Percentiles rank a stretch among this genome's conserved stretches.
These are phyloP conservation scores for Peromyscus californicus DNA, from an alignment of 2,113 vertebrate species.

Conservation along the genomic window DNA sequence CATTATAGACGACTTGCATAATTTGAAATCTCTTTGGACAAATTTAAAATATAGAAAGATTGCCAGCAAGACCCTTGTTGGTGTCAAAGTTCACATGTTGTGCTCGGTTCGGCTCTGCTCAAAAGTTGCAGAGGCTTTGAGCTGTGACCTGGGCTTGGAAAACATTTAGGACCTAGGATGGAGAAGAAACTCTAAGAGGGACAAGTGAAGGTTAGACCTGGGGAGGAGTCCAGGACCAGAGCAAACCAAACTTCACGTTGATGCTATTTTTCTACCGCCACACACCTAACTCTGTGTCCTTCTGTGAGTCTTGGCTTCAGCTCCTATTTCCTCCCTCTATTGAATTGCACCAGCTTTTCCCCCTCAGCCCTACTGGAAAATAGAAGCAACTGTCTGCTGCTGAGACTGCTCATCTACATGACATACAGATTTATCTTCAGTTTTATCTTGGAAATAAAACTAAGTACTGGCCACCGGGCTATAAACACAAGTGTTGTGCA, in stretches of 20 bases:
- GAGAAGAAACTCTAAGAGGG: background rate
- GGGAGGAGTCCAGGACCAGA: background rate
- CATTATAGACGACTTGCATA: background rate
- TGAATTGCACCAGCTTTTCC: background rate
- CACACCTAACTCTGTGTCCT: background rate
- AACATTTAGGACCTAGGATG: background rate
- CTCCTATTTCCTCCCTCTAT: background rate
- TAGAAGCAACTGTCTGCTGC: background rate
- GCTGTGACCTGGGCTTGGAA: background rate
- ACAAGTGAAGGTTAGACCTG: background rate
- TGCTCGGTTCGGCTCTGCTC: background rate
- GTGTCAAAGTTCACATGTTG: background rate
- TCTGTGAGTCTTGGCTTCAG: background rate
- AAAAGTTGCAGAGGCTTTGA: background rate
- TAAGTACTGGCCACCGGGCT: background rate
- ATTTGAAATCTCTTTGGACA: background rate
- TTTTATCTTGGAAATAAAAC: constrained; percentile 22
- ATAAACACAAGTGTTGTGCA: background rate
- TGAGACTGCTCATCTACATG: background rate
- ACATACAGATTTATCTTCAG: background rate
- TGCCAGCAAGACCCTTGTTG: background rate
- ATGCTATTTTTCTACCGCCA: rapidly evolving
- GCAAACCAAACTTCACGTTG: background rate
- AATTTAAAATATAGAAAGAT: background rate
- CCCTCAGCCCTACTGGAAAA: background rate